Conservation (phyloP, 2,113 vertebrate species). For the Sinocyclocheilus anshuiensis region DNA sequence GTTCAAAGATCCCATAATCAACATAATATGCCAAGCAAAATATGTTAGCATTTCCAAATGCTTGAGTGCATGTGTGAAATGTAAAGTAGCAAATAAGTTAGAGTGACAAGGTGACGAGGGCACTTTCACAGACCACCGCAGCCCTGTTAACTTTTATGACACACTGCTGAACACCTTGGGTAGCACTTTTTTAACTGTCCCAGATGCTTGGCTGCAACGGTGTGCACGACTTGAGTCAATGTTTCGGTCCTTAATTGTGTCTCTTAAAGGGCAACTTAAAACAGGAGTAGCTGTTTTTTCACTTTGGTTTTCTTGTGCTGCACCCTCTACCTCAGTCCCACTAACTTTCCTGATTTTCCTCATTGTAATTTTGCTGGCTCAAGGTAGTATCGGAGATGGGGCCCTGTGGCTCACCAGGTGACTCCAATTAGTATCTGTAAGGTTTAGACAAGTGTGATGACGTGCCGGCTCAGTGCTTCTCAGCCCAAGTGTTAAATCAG, state of each 20-base stretch:
- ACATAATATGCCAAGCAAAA: not conserved
- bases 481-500: slow-evolving; percentile 74
- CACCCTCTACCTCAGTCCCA: slow-evolving; percentile 2
- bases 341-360: slow-evolving; percentile 2
- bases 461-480: slow-evolving; percentile 61
- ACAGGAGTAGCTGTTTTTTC: slow-evolving; percentile 56
- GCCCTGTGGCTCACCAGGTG: slow-evolving; percentile 66
- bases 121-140: slow-evolving; percentile 63
- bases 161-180: slow-evolving; percentile 72
- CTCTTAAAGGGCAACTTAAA: slow-evolving; percentile 75
- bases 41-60: not conserved
- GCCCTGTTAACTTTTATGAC: slow-evolving; percentile 75
- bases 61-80: slow-evolving; percentile 31
- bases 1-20: not conserved
- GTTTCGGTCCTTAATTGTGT: slow-evolving; percentile 73
- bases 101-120: slow-evolving; percentile 61
- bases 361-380: slow-evolving; percentile 28
- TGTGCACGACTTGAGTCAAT: slow-evolving; percentile 61
- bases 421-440: slow-evolving; percentile 71
- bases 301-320: slow-evolving; percentile 20
- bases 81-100: slow-evolving; percentile 55
- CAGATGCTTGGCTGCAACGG: slow-evolving; percentile 75
- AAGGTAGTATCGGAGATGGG: slow-evolving; percentile 52
- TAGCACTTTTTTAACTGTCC: slow-evolving; percentile 71
- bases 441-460: slow-evolving; percentile 54